A percentile compares a stretch with the other conserved stretches of the same genome.
These are phyloP conservation scores for Diplogasteroides magnus DNA, from an alignment of 1,140 invertebrate species.

Conservation along the genomic window DNA sequence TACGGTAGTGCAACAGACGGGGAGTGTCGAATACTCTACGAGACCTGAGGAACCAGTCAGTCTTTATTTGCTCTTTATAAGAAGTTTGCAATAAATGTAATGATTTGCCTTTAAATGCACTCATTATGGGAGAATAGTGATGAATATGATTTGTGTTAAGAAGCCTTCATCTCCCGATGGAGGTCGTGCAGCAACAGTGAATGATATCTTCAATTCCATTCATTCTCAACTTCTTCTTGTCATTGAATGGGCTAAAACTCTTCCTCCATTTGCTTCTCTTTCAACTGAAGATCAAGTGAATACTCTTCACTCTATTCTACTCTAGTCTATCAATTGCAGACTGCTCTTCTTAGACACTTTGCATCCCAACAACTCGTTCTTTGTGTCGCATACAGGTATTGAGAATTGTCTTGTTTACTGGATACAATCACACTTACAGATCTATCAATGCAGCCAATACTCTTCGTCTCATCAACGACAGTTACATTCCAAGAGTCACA, in stretches of 20 bases:
- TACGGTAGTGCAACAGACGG: slow-evolving; percentile 50
- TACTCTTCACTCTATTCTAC: too few relatives aligned
- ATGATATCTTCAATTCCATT: slow-evolving; percentile 52
- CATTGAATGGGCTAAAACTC: slow-evolving; percentile 53
- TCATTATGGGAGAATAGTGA: too few relatives aligned
- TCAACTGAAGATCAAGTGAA: slow-evolving; percentile 49
- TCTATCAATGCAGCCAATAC: slow-evolving; percentile 33
- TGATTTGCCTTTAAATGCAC: too few relatives aligned
- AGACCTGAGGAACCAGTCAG: slow-evolving; percentile 36
- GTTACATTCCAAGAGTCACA: slow-evolving; percentile 46
- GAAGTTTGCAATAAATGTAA: too few relatives aligned
- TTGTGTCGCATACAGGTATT: slow-evolving; percentile 52
- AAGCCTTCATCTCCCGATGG: background rate
- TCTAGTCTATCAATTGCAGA: slow-evolving; percentile 36
- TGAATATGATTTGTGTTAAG: background rate
- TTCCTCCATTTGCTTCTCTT: slow-evolving; percentile 49
- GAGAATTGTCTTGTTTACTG: background rate
- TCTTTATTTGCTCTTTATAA: slow-evolving; percentile 6
- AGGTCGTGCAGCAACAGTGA: slow-evolving; percentile 37
- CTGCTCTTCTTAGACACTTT: slow-evolving; percentile 51
- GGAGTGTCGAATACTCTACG: slow-evolving; percentile 46
- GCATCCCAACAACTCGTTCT: slow-evolving; percentile 53
- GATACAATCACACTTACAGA: slow-evolving; percentile 8
- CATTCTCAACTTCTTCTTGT: slow-evolving; percentile 52
- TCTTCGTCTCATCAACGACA: slow-evolving; percentile 48